These are phyloP conservation scores for Allobates femoralis DNA, from an alignment of 2,797 vertebrate genomes.

Conservation along the genomic window DNA sequence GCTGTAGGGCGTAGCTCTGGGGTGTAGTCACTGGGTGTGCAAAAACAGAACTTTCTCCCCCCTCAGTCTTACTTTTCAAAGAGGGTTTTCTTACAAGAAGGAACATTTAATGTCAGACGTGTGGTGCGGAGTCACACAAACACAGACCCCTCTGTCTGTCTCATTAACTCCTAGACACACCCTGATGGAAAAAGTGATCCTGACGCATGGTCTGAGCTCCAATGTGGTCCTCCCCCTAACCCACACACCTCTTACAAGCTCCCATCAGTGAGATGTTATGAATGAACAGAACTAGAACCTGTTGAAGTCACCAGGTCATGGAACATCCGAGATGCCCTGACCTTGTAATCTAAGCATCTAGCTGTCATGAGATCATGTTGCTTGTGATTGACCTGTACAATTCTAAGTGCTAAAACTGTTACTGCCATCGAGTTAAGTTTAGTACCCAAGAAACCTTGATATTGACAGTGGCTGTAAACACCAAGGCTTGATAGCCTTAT, in stretches of 20 bases:
- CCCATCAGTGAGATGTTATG: conserved; percentile 40
- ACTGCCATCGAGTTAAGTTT: conserved; percentile 22
- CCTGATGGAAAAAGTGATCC: conserved; percentile 62
- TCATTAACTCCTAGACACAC: conserved; percentile 57
- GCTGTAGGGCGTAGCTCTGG: conserved; percentile 23
- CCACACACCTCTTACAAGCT: conserved; percentile 40
- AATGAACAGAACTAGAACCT: conserved; percentile 43
- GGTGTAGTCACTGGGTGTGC: conserved; percentile 57
- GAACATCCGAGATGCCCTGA: conserved; percentile 3
- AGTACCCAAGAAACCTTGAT: neutral
- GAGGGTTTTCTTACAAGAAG: conserved; percentile 53
- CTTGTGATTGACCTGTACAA: neutral
- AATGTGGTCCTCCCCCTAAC: conserved; percentile 24
- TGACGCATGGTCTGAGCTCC: conserved; percentile 6
- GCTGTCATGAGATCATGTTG: neutral
- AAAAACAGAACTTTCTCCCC: conserved; percentile 37
- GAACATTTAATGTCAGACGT: conserved; percentile 61
- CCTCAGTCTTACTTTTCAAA: conserved; percentile 45
- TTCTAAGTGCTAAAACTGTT: conserved; percentile 31
- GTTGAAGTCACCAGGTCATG: conserved; percentile 11
- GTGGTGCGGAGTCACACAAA: conserved; percentile 47
- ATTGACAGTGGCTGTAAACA: neutral
- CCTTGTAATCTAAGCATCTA: conserved; percentile 19
- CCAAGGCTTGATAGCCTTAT: neutral
- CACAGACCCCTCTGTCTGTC: conserved; percentile 62